phyloP scores from a whole-genome alignment of 1,140 invertebrate genomes.

The Leptestheria dahalacensis region DNA sequence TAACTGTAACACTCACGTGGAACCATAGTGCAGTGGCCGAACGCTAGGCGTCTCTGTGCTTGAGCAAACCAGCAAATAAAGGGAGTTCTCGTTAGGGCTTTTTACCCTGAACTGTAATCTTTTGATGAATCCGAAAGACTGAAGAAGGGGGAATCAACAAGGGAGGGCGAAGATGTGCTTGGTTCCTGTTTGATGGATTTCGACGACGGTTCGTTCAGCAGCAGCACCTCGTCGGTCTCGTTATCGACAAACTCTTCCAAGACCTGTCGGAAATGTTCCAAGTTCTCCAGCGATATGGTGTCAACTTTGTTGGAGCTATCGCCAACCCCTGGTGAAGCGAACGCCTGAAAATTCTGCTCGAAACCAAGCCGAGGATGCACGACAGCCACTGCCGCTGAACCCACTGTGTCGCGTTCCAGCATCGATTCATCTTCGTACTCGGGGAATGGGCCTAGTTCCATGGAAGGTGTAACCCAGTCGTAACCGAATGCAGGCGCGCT shows the following conservation, averaged over 20 bases:
- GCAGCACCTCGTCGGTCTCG: too few relatives aligned
- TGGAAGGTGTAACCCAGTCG: constrained; percentile 2
- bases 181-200: too few relatives aligned
- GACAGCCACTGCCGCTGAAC: not conserved
- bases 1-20: too few relatives aligned
- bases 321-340: not conserved
- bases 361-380: not conserved
- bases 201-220: too few relatives aligned
- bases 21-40: too few relatives aligned
- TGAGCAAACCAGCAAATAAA: too few relatives aligned
- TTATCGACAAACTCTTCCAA: not conserved
- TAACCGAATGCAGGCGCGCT: constrained; percentile 1
- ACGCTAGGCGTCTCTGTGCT: too few relatives aligned
- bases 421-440: not conserved
- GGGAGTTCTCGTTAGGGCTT: too few relatives aligned
- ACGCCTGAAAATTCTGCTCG: not conserved
- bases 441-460: not conserved
- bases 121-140: too few relatives aligned
- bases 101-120: too few relatives aligned
- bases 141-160: too few relatives aligned
- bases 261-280: not conserved
- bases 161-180: too few relatives aligned
- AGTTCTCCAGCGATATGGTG: not conserved
- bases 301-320: not conserved
- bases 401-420: not conserved